Conservation (phyloP, 1,140 invertebrate species). For the Neelides sp. region DNA sequence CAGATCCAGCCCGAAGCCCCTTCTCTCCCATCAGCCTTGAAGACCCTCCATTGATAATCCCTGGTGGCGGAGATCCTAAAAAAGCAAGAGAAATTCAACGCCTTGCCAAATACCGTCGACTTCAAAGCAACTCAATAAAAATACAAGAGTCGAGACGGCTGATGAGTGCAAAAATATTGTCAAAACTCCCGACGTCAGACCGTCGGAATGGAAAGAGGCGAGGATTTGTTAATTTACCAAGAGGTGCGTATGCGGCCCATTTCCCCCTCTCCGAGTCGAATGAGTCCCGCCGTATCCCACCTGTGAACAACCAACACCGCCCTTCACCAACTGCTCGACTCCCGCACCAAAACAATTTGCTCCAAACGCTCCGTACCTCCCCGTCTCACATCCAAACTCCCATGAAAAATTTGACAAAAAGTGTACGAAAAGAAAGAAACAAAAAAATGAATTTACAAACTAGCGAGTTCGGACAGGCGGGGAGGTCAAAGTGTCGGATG, state of each 20-base stretch:
- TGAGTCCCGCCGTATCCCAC: constrained; percentile 26
- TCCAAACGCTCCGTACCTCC: neutral
- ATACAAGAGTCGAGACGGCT: no score
- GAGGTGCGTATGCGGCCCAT: constrained; percentile 22
- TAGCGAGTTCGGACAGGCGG: constrained; percentile 1
- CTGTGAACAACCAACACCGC: constrained; percentile 20
- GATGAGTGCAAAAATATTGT: neutral
- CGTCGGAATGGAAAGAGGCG: neutral
- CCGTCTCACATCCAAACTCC: neutral
- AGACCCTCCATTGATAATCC: constrained; percentile 23
- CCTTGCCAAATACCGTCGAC: neutral
- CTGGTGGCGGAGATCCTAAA: constrained; percentile 28
- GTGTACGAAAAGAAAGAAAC: constrained; percentile 15
- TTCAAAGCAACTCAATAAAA: neutral
- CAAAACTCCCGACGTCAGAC: neutral
- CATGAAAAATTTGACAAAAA: neutral
- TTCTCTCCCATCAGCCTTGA: constrained; percentile 31
- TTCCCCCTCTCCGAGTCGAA: constrained; percentile 25
- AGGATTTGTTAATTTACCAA: constrained; percentile 15
- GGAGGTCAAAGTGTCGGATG: no score
- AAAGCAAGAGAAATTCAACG: neutral
- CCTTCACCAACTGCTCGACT: constrained; percentile 14
- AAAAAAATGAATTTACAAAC: neutral
- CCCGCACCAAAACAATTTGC: neutral
- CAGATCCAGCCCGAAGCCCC: constrained; percentile 27